Percentiles rank a stretch among this genome's conserved stretches.
Conservation (phyloP, 2,113 vertebrate species). For the Meriones unguiculatus region DNA sequence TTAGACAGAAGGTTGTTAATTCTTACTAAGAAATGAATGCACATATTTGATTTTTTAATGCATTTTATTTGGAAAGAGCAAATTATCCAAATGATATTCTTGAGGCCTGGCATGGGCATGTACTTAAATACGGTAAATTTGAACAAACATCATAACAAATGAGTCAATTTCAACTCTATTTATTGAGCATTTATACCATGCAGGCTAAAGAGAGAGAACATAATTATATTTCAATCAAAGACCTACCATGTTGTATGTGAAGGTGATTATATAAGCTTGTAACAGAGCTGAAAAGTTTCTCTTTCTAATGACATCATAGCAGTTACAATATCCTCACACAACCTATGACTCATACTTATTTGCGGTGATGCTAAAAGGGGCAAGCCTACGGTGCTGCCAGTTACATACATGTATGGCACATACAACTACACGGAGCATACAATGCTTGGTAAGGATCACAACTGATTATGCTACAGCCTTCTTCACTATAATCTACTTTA, state of each 20-base stretch:
- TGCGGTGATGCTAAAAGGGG: not conserved
- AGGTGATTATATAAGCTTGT: not conserved
- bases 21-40: slow-evolving; percentile 24
- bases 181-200: not conserved
- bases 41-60: slow-evolving; percentile 11
- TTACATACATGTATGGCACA: not conserved
- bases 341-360: not conserved
- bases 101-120: not conserved
- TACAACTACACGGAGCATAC: too few species aligned
- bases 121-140: not conserved
- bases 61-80: slow-evolving; percentile 41
- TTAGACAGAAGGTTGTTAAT: slow-evolving; percentile 4
- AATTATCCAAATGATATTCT: slow-evolving; percentile 39
- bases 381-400: too few species aligned
- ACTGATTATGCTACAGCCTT: not conserved
- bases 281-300: not conserved
- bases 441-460: not conserved
- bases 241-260: not conserved
- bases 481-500: not conserved
- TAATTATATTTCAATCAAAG: not conserved
- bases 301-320: not conserved
- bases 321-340: not conserved
- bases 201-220: not conserved
- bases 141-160: slow-evolving; percentile 25
- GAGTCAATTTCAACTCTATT: slow-evolving; percentile 13